phyloP scores from a whole-genome alignment of 2,888 invertebrate species.

The Elmis aenea region DNA sequence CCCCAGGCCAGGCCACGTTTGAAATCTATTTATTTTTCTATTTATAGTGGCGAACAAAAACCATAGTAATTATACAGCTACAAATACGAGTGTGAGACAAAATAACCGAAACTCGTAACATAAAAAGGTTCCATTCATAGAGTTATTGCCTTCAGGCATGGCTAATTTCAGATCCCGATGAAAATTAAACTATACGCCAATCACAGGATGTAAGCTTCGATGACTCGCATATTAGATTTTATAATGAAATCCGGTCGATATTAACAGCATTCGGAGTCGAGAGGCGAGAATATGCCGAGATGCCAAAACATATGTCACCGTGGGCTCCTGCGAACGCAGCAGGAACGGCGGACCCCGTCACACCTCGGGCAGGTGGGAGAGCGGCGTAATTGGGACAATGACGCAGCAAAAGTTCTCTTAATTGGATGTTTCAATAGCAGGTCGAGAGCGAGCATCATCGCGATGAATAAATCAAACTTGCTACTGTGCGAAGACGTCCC shows the following conservation, averaged over 20 bases:
- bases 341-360: slow-evolving; percentile 1
- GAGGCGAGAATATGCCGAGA: slow-evolving; percentile 5
- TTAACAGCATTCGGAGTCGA: slow-evolving; percentile 5
- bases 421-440: slow-evolving; percentile 31
- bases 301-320: slow-evolving; percentile 16
- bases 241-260: slow-evolving; percentile 19
- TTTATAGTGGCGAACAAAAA: slow-evolving; percentile 18
- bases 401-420: slow-evolving; percentile 29
- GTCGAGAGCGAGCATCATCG: slow-evolving; percentile 19
- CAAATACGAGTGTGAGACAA: slow-evolving; percentile 19
- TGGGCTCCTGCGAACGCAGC: slow-evolving; percentile 4
- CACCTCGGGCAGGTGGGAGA: slow-evolving; percentile 15
- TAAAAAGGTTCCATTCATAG: slow-evolving; percentile 27
- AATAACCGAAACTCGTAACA: slow-evolving; percentile 17
- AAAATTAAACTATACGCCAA: slow-evolving; percentile 35
- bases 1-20: slow-evolving; percentile 11
- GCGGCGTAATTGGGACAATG: slow-evolving; percentile 29
- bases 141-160: slow-evolving; percentile 37
- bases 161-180: slow-evolving; percentile 37
- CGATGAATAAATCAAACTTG: slow-evolving; percentile 23
- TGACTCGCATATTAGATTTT: slow-evolving; percentile 35
- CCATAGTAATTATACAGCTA: slow-evolving; percentile 20
- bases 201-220: slow-evolving; percentile 39
- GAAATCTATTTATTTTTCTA: slow-evolving; percentile 21
- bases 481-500: slow-evolving; percentile 14